phyloP scores from a whole-genome alignment of 2,113 vertebrate species.

The Dromas ardeola region DNA sequence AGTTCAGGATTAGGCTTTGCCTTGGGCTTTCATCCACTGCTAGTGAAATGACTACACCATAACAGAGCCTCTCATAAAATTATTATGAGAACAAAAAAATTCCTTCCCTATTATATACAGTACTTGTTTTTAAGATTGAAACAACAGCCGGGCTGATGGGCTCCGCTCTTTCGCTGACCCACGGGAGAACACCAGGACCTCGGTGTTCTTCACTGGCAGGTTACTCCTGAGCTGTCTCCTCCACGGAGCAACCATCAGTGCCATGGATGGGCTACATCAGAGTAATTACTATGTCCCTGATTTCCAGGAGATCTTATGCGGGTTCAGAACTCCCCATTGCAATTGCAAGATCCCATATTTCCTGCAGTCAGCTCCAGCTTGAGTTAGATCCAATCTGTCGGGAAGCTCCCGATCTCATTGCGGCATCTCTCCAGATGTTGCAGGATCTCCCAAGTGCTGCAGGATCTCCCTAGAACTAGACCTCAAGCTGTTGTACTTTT shows the following conservation, averaged over 20 bases:
- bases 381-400: fast-evolving
- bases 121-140: not conserved
- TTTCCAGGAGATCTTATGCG: not conserved
- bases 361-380: not conserved
- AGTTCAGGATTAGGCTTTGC: not conserved
- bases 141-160: not conserved
- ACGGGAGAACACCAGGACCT: not conserved
- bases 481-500: not conserved
- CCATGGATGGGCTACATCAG: not conserved
- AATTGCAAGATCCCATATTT: not conserved
- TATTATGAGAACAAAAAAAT: conserved; percentile 41
- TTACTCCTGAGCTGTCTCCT: not conserved
- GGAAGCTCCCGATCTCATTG: fast-evolving
- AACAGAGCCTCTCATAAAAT: conserved; percentile 23
- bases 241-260: not conserved
- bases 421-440: not conserved
- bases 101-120: conserved; percentile 20
- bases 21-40: not conserved
- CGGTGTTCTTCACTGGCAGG: not conserved
- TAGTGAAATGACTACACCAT: not conserved
- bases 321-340: not conserved
- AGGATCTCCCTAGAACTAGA: not conserved
- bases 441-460: not conserved
- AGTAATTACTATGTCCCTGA: not conserved
- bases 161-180: not conserved